A percentile compares a stretch with the other conserved stretches of the same genome.
Conservation (phyloP, 2,888 invertebrate species). For the Synanthedon formicaeformis region DNA sequence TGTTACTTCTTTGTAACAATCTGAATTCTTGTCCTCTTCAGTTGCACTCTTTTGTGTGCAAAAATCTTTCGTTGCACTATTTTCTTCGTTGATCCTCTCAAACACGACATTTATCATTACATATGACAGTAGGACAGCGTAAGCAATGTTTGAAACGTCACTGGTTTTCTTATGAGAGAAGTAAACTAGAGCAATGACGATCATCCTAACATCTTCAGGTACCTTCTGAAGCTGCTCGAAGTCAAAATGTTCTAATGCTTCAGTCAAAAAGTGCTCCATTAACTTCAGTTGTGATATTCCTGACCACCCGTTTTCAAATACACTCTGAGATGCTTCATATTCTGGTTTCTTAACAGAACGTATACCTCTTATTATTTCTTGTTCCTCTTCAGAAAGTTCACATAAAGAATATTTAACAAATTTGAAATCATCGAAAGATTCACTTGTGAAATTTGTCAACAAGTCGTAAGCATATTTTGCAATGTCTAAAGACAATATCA, state of each 20-base stretch:
- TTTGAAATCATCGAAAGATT: not conserved
- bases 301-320: constrained; percentile 32
- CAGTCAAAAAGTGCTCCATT: constrained; percentile 16
- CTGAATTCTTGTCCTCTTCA: not conserved
- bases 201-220: constrained; percentile 16
- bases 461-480: constrained; percentile 28
- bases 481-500: constrained; percentile 20
- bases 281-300: constrained; percentile 3
- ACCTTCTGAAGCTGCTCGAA: constrained; percentile 10
- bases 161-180: constrained; percentile 16
- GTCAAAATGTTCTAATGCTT: constrained; percentile 9
- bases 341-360: constrained; percentile 14
- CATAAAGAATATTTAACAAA: not conserved
- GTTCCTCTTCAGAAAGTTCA: not conserved
- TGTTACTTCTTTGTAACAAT: not conserved
- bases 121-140: constrained; percentile 21
- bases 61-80: too few relatives aligned
- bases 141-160: constrained; percentile 12
- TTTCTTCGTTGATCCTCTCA: constrained; percentile 3
- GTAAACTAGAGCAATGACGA: constrained; percentile 23
- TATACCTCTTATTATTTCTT: not conserved
- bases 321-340: constrained; percentile 12
- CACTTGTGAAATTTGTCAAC: constrained; percentile 19
- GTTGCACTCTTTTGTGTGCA: too few relatives aligned
- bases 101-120: constrained; percentile 15